Evolutionary conservation across 1,140 invertebrate genomes (phyloP), one percentile per base, ranked within the genome.

Genomic region (Muscidifurax raptorellus): DNA sequence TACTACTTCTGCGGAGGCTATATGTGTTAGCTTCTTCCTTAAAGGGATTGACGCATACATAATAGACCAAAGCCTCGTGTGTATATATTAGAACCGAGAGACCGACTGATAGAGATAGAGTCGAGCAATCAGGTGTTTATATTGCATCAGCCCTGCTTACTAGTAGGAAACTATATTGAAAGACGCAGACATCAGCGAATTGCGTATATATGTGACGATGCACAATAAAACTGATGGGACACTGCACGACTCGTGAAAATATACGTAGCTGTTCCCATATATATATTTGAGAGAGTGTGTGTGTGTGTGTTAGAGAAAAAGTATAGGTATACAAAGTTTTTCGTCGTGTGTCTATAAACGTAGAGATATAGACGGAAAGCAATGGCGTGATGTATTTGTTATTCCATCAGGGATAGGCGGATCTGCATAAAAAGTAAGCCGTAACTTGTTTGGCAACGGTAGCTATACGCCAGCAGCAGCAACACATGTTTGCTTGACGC

Each of bases 101-200:
- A 9, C 7, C 36, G 7, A 40, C 36, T 40, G 10, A 40, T 40
- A 40, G 36, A 40, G 7, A 0, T 4, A 40, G 7, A 6, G 9
- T 74, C 76, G 67, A 67, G 90, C 88, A 91, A 92, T 90, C 90
- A 88, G 88, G 86, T 90, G 89, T 89, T 90, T 87, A 32, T 78
- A 85, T 91, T 91, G 87, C 89, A 88, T 91, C 90, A 91, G 86
- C 76, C 76, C 66, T 13, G 80, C 66, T 18, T 10, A n/a, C n/a
- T n/a, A n/a, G n/a, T n/a, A n/a, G 66, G 25, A 30, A 13, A 69
- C 66, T 69, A 30, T 69, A 18, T 3, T 27, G 83, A 64, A 64
- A 64, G n/a, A 66, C 25, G 9, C 64, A 66, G n/a, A n/a, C 25
- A 5, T 32, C 59, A n/a, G 9, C 7, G 2, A 9, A 3, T 1